A percentile compares a stretch with the other conserved stretches of the same genome.
phyloP scores from a whole-genome alignment of 2,113 vertebrate species.

The Bos javanicus region DNA sequence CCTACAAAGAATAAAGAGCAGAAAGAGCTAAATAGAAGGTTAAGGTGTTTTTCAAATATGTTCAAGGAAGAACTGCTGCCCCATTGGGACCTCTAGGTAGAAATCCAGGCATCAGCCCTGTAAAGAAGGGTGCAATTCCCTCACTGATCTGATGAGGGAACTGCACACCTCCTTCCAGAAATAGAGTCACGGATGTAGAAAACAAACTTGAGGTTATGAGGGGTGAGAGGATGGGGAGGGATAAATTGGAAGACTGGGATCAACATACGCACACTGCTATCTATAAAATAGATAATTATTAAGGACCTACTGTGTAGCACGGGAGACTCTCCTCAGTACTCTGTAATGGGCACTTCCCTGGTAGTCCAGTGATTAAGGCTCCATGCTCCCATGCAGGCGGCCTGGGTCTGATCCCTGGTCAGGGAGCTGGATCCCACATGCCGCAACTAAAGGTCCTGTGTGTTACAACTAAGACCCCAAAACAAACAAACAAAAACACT shows the following conservation, averaged over 20 bases:
- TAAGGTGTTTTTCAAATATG: background rate
- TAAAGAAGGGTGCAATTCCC: background rate
- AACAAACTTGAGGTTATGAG: background rate
- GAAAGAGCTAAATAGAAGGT: background rate
- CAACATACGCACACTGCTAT: background rate
- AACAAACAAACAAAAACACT: background rate
- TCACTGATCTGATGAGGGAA: background rate
- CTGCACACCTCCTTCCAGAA: background rate
- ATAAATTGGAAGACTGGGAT: background rate
- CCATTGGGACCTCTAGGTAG: background rate
- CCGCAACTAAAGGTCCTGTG: background rate
- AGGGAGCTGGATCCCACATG: background rate
- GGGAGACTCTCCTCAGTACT: no score
- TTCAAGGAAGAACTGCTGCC: background rate
- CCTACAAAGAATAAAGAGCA: background rate
- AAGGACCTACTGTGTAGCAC: background rate
- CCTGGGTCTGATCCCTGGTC: background rate
- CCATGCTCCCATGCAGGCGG: background rate
- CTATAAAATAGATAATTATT: background rate
- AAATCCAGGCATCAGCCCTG: background rate
- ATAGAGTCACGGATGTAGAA: background rate
- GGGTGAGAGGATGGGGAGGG: background rate
- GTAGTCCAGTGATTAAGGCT: background rate
- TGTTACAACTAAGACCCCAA: background rate
- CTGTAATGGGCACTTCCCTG: background rate